Evolutionary conservation across 2,113 vertebrate species (phyloP), one percentile per base, ranked within the genome.

Genomic region (Thalassoma bifasciatum): DNA sequence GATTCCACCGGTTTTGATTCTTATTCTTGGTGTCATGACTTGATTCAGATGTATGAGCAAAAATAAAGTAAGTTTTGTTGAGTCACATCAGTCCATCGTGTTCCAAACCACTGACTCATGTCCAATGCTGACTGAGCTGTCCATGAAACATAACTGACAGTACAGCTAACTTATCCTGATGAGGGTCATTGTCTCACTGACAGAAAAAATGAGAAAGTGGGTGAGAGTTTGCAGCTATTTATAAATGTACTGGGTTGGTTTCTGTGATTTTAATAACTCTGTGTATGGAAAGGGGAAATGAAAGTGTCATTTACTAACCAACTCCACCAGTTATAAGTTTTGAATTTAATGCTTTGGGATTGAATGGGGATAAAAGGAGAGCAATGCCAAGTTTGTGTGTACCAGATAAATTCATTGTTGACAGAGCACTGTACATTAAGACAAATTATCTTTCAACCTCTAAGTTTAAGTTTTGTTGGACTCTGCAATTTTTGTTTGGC

Each of bases 131-230:
- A 46, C 40, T n/a, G 22, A 24, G 23, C 58, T 26, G 14, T 23
- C 17, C 23, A 26, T 24, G 9, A 61, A 44, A 42, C 38, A 23
- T 46, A n/a, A 61, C 59, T 61, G 57, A 58, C 34, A 49, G 46
- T n/a, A 9, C 19, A 9, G 7, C 46, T 49, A 49, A 49, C 19
- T n/a, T 4, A 7, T n/a, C 46, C 10, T 49, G 46, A 49, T 49
- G 19, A 49, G 46, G 46, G 46, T 21, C 46, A 49, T 21, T 21
- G 46, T 49, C 46, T 49, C 46, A 21, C 46, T 49, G n/a, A 49
- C 46, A 21, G 7, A n/a, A 21, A 44, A 16, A 14, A 46, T 12
- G 17, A 16, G 12, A 19, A 46, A 16, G 44, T 46, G 17, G 14
- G 42, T 44, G 42, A 44, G 14, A 16, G 13, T 44, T 3, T 5